These are phyloP conservation scores for Drosophila mercatorum DNA, from an alignment of 2,888 invertebrate species.

Conservation along the genomic window DNA sequence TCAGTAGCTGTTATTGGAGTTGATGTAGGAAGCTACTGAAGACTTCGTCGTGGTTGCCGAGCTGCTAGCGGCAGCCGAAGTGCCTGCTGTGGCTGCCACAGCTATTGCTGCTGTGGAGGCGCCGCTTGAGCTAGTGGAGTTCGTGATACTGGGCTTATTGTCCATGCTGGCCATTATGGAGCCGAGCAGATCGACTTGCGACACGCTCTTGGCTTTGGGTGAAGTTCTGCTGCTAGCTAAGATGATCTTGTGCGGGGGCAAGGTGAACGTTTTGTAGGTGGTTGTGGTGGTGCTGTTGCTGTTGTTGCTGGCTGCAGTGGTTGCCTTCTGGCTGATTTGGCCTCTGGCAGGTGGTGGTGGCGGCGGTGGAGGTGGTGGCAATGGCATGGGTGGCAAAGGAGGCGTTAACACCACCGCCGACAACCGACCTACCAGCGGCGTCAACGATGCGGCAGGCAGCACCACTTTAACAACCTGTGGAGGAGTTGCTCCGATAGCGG, in stretches of 20 bases:
- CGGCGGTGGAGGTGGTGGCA: conserved; percentile 74
- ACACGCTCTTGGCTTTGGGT: conserved; percentile 45
- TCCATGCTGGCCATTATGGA: conserved; percentile 85
- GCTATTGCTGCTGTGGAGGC: conserved; percentile 27
- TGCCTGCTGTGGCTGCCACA: conserved; percentile 5
- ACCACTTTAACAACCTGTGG: conserved; percentile 64
- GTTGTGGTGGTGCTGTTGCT: conserved; percentile 22
- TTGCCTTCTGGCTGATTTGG: conserved; percentile 21
- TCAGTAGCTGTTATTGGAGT: conserved; percentile 62
- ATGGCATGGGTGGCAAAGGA: conserved; percentile 61
- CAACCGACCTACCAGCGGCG: conserved; percentile 52
- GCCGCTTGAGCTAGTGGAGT: conserved; percentile 26
- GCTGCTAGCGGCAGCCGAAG: conserved; percentile 22
- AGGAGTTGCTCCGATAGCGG: conserved; percentile 1
- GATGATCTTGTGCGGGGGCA: conserved; percentile 70
- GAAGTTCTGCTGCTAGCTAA: conserved; percentile 54
- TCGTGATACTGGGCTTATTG: conserved; percentile 71
- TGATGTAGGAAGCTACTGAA: conserved; percentile 56
- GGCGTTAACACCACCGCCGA: conserved; percentile 56
- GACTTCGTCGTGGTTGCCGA: conserved; percentile 48
- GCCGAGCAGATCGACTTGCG: conserved; percentile 82
- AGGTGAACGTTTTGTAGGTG: conserved; percentile 72
- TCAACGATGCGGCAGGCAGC: conserved; percentile 56
- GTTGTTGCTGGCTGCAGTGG: conserved; percentile 16
- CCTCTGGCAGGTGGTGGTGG: conserved; percentile 53